Percentiles rank a stretch among this genome's conserved stretches.
phyloP scores from a whole-genome alignment of 1,140 invertebrate species.

The Meloidogyne chitwoodi region DNA sequence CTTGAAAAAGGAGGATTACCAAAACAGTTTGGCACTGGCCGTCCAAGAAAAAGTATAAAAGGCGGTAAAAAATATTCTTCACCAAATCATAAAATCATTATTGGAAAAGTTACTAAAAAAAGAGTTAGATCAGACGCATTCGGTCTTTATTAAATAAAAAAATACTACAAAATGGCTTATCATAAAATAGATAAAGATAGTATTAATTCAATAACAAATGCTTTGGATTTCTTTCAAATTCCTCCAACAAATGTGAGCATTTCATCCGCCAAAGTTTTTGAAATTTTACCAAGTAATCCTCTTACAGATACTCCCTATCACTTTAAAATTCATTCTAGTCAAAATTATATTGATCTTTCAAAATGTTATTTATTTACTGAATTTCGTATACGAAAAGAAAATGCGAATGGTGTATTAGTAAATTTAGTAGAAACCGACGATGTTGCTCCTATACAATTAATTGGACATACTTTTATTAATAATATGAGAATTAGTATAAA shows the following conservation, averaged over 20 bases:
- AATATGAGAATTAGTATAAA: conserved; percentile 2
- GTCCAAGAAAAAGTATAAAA: background rate
- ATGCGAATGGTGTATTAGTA: background rate
- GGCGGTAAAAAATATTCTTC: no score
- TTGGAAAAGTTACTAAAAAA: no score
- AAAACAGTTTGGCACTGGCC: background rate
- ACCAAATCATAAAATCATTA: no score
- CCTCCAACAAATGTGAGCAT: no score
- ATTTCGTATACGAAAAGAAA: background rate
- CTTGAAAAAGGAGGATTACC: background rate
- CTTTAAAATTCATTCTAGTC: background rate
- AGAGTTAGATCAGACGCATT: no score
- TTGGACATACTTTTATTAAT: background rate
- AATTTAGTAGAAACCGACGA: background rate
- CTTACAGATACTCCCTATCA: background rate
- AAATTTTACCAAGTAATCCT: no score
- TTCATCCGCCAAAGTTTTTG: no score
- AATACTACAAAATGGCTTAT: background rate
- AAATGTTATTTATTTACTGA: background rate
- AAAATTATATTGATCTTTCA: background rate
- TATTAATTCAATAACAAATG: background rate
- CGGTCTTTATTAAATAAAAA: background rate
- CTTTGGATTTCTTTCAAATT: background rate
- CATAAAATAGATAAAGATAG: conserved; percentile 1
- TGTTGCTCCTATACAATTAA: background rate